Evolutionary conservation across 1,140 invertebrate species (phyloP), one percentile per base, ranked within the genome.

Genomic region (Ceratosolen solmsi): DNA sequence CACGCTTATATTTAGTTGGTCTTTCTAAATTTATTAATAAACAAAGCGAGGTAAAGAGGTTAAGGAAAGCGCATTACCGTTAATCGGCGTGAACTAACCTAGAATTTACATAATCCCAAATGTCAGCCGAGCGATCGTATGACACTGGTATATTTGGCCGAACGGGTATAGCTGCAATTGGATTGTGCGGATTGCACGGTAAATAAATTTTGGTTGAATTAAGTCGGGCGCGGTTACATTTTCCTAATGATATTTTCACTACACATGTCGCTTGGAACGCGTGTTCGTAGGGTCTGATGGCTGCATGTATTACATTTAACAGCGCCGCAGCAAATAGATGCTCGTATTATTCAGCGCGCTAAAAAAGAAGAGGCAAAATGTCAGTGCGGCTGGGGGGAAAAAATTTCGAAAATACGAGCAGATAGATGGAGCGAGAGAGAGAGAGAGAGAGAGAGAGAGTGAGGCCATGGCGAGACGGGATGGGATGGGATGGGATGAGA

Each of bases 401-500:
- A 65, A 36, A 5, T n/a, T 36, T 63, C 7, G 30, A 22, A 30
- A 65, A 36, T 20, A 20, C 60, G 30, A 36, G 13, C 15, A 33
- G 30, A 20, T 36, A 27, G 58, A 30, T 25, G 8, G 27, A 38
- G 30, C 1, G 68, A 27, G 20, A 72, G 74, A 20, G 33, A 70
- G 41, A 78, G 68, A 22, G 38, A 36, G 0, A 33, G 56, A 65
- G 58, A 79, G 41, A 83, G 60, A 75, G 70, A 65, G 76, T 41
- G 82, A n/a, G n/a, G n/a, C n/a, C n/a, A n/a, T n/a, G n/a, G n/a
- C n/a, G n/a, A n/a, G n/a, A n/a, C n/a, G n/a, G n/a, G n/a, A n/a
- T n/a, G n/a, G n/a, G n/a, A n/a, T n/a, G n/a, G n/a, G n/a, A n/a
- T n/a, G n/a, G n/a, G n/a, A n/a, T n/a, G n/a, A n/a, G n/a, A n/a